phyloP scores from a whole-genome alignment of 2,888 invertebrate species.

The Himalopsyche anomala region DNA sequence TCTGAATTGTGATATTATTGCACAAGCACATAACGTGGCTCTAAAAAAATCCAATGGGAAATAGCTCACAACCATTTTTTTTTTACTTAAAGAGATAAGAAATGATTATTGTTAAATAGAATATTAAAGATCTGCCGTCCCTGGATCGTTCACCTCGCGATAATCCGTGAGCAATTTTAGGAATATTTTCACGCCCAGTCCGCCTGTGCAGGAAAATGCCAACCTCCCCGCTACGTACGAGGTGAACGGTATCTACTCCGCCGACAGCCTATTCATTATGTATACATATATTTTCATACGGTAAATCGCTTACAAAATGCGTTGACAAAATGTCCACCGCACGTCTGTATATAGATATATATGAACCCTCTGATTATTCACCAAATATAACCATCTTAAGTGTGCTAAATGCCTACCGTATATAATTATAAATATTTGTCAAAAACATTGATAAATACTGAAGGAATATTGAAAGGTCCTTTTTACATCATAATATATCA shows the following conservation, averaged over 20 bases:
- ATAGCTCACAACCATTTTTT: constrained; percentile 77
- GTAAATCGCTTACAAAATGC: constrained; percentile 41
- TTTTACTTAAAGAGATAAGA: constrained; percentile 70
- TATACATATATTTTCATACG: constrained; percentile 42
- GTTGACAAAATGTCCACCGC: constrained; percentile 35
- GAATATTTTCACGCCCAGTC: constrained; percentile 1
- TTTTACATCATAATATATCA: constrained; percentile 55
- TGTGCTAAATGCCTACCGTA: constrained; percentile 63
- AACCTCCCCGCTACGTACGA: neutral
- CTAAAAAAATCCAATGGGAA: constrained; percentile 75
- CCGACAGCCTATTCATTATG: constrained; percentile 40
- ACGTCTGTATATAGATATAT: constrained; percentile 39
- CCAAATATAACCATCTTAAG: constrained; percentile 57
- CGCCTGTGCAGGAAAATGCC: neutral
- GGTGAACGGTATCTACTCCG: constrained; percentile 7
- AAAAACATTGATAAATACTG: constrained; percentile 66
- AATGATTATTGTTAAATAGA: constrained; percentile 65
- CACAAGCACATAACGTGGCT: constrained; percentile 78
- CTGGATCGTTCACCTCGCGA: constrained; percentile 31
- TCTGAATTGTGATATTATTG: constrained; percentile 80
- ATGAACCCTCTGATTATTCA: constrained; percentile 41
- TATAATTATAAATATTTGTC: constrained; percentile 65
- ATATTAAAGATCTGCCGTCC: constrained; percentile 57
- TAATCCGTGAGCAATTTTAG: constrained; percentile 44
- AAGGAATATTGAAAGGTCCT: constrained; percentile 65